Conservation (phyloP, 1,140 invertebrate species). For the Brachionus koreanus region DNA sequence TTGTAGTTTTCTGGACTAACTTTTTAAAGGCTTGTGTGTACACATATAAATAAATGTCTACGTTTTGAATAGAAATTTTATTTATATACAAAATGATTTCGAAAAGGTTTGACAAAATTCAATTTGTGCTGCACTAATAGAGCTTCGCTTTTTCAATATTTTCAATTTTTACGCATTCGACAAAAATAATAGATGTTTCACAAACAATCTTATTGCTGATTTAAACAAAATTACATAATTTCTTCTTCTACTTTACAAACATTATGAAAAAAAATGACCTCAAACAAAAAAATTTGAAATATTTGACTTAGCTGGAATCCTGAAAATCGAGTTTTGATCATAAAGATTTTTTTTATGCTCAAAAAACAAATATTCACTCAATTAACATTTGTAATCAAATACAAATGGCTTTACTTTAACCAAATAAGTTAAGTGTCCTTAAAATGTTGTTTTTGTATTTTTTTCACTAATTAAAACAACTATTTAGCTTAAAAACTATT, state of each 20-base stretch:
- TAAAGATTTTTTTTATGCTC: neutral
- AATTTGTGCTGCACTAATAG: neutral
- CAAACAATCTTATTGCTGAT: neutral
- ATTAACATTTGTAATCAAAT: slow-evolving; percentile 10
- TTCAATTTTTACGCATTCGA: neutral
- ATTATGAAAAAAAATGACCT: neutral
- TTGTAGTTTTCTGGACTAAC: neutral
- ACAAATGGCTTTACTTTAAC: neutral
- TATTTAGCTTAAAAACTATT: neutral
- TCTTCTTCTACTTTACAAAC: neutral
- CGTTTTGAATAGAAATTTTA: neutral
- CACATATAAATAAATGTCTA: neutral
- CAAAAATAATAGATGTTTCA: neutral
- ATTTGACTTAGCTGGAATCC: neutral
- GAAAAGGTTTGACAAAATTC: neutral
- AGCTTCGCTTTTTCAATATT: neutral
- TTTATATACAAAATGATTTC: neutral
- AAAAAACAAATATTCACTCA: neutral
- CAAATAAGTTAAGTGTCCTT: neutral
- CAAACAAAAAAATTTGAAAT: neutral
- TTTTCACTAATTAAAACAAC: neutral
- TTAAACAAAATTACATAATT: neutral
- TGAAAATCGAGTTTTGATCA: neutral
- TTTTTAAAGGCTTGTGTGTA: neutral
- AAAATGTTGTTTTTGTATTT: neutral